phyloP scores from a whole-genome alignment of 1,140 invertebrate genomes.

The Drosophila repletoides region DNA sequence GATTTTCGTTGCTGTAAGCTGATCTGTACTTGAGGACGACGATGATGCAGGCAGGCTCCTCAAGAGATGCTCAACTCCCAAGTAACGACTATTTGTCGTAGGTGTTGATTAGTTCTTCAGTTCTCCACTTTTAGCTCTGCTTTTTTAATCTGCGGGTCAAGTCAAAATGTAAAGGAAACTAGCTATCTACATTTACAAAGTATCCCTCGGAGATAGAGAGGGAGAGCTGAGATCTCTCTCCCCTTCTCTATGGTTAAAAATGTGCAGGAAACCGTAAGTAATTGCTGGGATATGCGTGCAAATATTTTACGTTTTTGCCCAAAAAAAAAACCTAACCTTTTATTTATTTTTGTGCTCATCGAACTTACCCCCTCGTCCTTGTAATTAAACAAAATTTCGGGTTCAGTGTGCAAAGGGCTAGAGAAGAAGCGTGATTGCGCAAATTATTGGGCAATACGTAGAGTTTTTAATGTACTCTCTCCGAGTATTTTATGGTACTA shows the following conservation, averaged over 20 bases:
- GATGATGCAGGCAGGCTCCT: constrained; percentile 22
- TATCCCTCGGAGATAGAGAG: background rate
- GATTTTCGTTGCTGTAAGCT: constrained; percentile 41
- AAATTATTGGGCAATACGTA: constrained; percentile 26
- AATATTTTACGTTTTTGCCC: constrained; percentile 74
- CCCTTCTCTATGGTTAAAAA: constrained; percentile 18
- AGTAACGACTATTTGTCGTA: constrained; percentile 30
- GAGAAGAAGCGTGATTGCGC: constrained; percentile 69
- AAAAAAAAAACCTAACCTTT: constrained; percentile 53
- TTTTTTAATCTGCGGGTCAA: too few relatives aligned
- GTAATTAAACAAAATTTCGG: constrained; percentile 64
- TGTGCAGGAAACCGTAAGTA: constrained; percentile 74
- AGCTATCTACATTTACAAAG: constrained; percentile 22
- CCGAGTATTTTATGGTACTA: background rate
- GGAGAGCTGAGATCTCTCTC: background rate
- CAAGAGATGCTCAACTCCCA: constrained; percentile 17
- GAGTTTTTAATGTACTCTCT: constrained; percentile 33
- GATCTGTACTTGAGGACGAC: constrained; percentile 61
- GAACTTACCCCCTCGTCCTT: constrained; percentile 45
- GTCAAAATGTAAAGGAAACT: constrained; percentile 36
- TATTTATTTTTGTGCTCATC: constrained; percentile 27
- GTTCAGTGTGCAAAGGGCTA: constrained; percentile 70
- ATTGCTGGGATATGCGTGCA: constrained; percentile 75
- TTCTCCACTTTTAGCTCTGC: constrained; percentile 5
- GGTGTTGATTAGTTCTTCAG: constrained; percentile 53